Base-by-base conservation (phyloP, 2,113 vertebrate genomes). In the Patagioenas fasciata region DNA sequence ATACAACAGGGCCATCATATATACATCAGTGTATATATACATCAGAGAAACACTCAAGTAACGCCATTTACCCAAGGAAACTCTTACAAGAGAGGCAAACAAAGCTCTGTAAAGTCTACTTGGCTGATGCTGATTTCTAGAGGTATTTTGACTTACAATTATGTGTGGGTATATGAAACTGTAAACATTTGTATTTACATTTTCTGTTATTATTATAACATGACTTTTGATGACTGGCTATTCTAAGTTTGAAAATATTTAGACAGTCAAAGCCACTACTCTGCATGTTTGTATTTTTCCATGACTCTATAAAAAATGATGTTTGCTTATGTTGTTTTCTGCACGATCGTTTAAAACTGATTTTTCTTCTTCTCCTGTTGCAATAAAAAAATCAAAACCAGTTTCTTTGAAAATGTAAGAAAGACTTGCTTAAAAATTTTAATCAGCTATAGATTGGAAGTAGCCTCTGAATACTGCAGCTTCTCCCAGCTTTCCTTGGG, bases 131-230 rank as follows among this genome's bases (percentile, higher is more conserved):
- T 84, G 83, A 38, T 70, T 95, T 86, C 67, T 78, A 61, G 78
- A 94, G 88, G 48, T 34, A 32, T 80, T 88, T 64, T 90, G 51
- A 56, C 54, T 80, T 91, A 91, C 53, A 81, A 13, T 95, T 72
- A 31, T 71, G 86, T 1, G 77, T 96, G 95, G 77, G 94, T 67
- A 77, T 84, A 84, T 64, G 44, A 81, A 70, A 72, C 26, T 74
- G 80, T 91, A 93, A 95, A 85, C 73, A 57, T 31, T 34, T 86
- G 87, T 96, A 67, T 95, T 97, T 96, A 89, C n/a, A 54, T 89
- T 92, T 91, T 67, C 78, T 91, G 24, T 80, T 96, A 54, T 53
- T 91, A 64, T 92, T 91, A 51, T 67, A 84, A 40, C 61, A 57
- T 93, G 80, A 84, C 83, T 95, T 83, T 47, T 92, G 88, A 89